These are phyloP conservation scores for Bombus consobrinus DNA, from an alignment of 1,140 invertebrate genomes.

Conservation along the genomic window DNA sequence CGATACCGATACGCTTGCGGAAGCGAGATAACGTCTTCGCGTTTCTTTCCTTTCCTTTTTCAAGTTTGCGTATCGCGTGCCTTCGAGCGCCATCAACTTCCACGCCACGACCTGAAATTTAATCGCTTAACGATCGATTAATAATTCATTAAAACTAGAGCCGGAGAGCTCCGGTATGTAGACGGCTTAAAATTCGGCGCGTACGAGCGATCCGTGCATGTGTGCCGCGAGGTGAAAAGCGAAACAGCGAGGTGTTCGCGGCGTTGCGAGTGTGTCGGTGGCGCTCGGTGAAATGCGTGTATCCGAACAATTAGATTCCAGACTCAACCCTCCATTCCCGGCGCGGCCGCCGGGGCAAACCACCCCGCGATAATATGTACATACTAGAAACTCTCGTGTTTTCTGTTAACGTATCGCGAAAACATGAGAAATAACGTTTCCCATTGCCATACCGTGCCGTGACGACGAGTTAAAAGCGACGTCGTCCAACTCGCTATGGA, in stretches of 20 bases:
- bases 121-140: constrained; percentile 30
- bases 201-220: not conserved
- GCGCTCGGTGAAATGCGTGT: constrained; percentile 73
- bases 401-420: constrained; percentile 73
- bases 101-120: not conserved
- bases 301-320: constrained; percentile 76
- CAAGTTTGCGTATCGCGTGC: not conserved
- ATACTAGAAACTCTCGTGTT: constrained; percentile 72
- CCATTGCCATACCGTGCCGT: constrained; percentile 65
- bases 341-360: not conserved
- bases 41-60: not conserved
- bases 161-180: not conserved
- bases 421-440: constrained; percentile 71
- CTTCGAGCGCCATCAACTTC: not conserved
- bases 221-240: constrained; percentile 32
- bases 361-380: constrained; percentile 66
- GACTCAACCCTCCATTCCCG: constrained; percentile 48
- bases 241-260: not conserved
- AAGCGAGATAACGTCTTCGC: not conserved
- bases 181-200: constrained; percentile 41
- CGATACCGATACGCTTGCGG: not conserved
- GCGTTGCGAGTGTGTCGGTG: not conserved
- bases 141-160: constrained; percentile 19
- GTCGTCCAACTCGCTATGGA: constrained; percentile 37
- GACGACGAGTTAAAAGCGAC: constrained; percentile 52